A percentile compares a stretch with the other conserved stretches of the same genome.
Evolutionary conservation across 2,797 vertebrate species (phyloP).

Genomic region (Malurus leucopterus): DNA sequence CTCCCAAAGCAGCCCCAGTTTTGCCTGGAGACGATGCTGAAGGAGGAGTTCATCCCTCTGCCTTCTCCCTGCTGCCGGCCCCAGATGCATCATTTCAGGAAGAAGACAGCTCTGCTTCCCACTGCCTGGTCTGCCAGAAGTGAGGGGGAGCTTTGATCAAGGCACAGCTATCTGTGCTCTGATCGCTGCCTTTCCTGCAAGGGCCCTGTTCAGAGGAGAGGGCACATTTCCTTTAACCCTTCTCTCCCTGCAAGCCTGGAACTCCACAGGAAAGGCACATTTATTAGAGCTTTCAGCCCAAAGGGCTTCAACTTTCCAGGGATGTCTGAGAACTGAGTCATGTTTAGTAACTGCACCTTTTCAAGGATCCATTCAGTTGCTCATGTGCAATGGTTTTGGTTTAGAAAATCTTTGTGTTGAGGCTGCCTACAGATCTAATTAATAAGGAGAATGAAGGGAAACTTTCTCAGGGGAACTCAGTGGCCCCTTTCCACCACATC

Average conservation of each 20-base stretch:
- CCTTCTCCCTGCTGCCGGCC: neutral
- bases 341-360: neutral
- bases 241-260: neutral
- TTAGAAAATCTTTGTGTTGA: neutral
- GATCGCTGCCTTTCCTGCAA: neutral
- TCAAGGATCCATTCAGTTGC: neutral
- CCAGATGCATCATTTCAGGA: constrained; percentile 2
- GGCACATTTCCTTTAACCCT: constrained; percentile 4
- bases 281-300: neutral
- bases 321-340: neutral
- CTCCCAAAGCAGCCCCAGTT: neutral
- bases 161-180: neutral
- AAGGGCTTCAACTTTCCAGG: neutral
- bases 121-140: neutral
- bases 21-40: neutral
- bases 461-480: neutral
- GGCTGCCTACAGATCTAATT: neutral
- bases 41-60: neutral
- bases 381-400: neutral
- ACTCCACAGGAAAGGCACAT: neutral
- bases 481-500: constrained; percentile 1
- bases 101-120: neutral
- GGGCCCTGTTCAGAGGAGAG: neutral
- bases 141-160: constrained; percentile 9
- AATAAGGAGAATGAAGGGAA: neutral